Percentiles rank a stretch among this genome's conserved stretches.
Evolutionary conservation across 2,797 vertebrate species (phyloP).

Genomic region (Cryptoprocta ferox): DNA sequence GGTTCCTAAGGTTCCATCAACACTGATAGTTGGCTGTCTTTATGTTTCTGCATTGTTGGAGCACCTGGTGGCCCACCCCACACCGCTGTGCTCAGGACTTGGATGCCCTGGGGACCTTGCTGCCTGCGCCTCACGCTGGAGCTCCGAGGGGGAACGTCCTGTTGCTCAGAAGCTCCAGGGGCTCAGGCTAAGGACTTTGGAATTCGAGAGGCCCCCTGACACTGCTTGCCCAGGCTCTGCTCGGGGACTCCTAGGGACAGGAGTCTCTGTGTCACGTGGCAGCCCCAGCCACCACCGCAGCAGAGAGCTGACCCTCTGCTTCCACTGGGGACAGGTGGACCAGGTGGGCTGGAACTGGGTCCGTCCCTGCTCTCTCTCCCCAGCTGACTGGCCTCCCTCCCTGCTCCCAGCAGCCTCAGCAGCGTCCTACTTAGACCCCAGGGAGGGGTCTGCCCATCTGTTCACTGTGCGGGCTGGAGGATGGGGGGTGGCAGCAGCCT

Average conservation of each 20-base stretch:
- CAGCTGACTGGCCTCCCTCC: neutral
- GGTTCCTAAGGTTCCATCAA: neutral
- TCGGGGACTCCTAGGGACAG: too few relatives aligned
- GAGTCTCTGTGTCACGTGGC: too few relatives aligned
- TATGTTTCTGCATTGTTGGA: neutral
- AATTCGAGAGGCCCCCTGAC: neutral
- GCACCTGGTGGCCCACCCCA: accelerated
- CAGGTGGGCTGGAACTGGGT: neutral
- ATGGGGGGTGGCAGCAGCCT: neutral
- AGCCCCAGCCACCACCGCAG: accelerated
- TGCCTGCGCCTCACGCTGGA: neutral
- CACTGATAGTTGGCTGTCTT: neutral
- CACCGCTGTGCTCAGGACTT: neutral
- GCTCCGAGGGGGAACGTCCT: neutral
- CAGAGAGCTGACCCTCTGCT: neutral
- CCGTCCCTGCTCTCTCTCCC: neutral
- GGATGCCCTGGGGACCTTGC: neutral
- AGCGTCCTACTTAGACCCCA: constrained; percentile 61
- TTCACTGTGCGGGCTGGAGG: neutral
- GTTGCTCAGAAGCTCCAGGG: neutral
- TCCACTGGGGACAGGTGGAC: neutral
- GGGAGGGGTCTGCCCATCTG: constrained; percentile 67
- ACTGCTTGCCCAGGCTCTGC: neutral
- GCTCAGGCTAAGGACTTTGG: neutral
- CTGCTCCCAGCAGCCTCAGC: constrained; percentile 38